Evolutionary conservation across 2,797 vertebrate genomes (phyloP), one percentile per base, ranked within the genome.

Genomic region (Paramormyrops hopkinsi): DNA sequence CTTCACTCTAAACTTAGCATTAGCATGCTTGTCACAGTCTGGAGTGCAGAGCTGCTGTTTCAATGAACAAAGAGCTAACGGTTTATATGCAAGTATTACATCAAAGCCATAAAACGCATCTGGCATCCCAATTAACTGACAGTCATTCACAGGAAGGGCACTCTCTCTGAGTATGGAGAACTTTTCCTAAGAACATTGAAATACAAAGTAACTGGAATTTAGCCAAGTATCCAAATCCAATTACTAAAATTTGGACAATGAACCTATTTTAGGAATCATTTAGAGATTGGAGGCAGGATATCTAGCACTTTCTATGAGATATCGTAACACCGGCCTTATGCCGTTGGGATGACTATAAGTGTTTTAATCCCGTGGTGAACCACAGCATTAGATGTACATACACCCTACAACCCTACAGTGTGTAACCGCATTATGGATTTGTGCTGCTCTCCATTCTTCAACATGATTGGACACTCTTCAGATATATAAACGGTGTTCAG

Each of bases 341-440:
- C 50, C 1, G 0, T 86, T 17, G 1, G 29, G 84, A 29, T 33
- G 11, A 50, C 41, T 84, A 19, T 46, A 41, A 41, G 46, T 48
- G 79, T 50, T 12, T 48, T 86, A 86, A 86, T 86, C 84, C 84
- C 50, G 29, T 86, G 84, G 84, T 37, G 25, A 86, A 86, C 84
- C 50, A 2, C 84, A 86, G 84, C 25, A 86, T 86, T 86, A 86
- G 46, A 84, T 14, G 44, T 22, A 84, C 44, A 84, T 86, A 37
- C 22, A 51, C 19, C 44, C 84, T 86, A 4, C 14, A 86, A 54
- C 29, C 22, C 11, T 51, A 11, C 48, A n/a, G n/a, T 14, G 44
- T 53, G n/a, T n/a, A 85, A 25, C 14, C 4, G 22, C 11, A 25
- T 51, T 85, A 54, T 7, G n/a, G 19, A 84, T 9, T 11, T 1